A percentile compares a stretch with the other conserved stretches of the same genome.
Conservation (phyloP, 1,140 invertebrate genomes). For the Drosophila tsacasi region DNA sequence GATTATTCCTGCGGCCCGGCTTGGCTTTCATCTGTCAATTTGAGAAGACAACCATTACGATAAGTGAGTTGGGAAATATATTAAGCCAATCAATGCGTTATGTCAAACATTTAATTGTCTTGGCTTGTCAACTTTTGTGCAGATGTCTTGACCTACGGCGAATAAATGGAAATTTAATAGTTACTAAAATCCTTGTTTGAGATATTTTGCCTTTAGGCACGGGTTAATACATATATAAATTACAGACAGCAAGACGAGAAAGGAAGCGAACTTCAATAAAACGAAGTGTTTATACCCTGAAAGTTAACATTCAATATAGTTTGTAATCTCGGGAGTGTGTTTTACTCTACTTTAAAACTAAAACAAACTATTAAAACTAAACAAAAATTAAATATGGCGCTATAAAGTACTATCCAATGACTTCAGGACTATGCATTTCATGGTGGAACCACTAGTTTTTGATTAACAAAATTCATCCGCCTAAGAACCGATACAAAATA, state of each 20-base stretch:
- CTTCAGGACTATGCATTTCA: not conserved
- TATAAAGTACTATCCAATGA: not conserved
- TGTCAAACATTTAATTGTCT: constrained; percentile 37
- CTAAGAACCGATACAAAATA: not conserved
- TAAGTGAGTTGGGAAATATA: constrained; percentile 24
- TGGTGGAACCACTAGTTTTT: not conserved
- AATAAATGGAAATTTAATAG: not conserved
- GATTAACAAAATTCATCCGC: not conserved
- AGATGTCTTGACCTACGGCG: not conserved
- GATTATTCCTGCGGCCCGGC: constrained; percentile 19
- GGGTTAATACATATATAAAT: not conserved
- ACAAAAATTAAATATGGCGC: too few species aligned
- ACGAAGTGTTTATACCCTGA: not conserved
- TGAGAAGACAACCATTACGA: constrained; percentile 17
- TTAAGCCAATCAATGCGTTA: constrained; percentile 44
- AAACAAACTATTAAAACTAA: too few species aligned
- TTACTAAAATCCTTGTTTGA: not conserved
- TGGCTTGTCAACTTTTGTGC: constrained; percentile 19
- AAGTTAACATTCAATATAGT: too few species aligned
- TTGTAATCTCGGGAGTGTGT: too few species aligned
- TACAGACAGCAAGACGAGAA: not conserved
- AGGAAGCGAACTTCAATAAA: not conserved
- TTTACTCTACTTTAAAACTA: too few species aligned
- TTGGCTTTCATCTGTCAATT: constrained; percentile 59
- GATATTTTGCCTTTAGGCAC: not conserved